Evolutionary conservation across 2,797 vertebrate species (phyloP), one percentile per base, ranked within the genome.

Genomic region (Acrocephalus scirpaceus): DNA sequence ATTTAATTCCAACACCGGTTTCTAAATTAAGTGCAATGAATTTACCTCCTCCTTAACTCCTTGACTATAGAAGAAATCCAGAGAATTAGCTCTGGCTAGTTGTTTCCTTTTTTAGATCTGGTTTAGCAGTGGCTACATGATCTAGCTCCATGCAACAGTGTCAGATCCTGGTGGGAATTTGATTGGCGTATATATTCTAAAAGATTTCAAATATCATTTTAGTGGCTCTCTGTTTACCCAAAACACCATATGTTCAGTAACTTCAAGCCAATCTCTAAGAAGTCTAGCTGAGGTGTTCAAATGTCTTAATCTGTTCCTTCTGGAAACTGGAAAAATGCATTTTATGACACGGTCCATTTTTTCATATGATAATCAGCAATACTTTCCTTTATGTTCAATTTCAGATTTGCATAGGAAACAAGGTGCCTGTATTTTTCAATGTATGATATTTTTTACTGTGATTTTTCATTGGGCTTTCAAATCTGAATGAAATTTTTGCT

Each of bases 171-270:
- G 66, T 42, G 62, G 73, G 92, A 92, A 91, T 88, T 40, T 92
- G 85, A 93, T 69, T 93, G 89, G 91, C 6, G 0, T 51, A 65
- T 74, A 90, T 58, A 84, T 69, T 88, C 66, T 50, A 34, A 86
- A 93, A 90, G 72, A 95, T 83, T 95, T 93, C 75, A 83, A 88
- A 72, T 92, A 92, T 67, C 76, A 88, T 95, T 82, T 84, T 72
- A 81, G 73, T 58, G 83, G 70, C 40, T 88, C 71, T 86, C 72
- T 90, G 58, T 90, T 97, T 95, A 94, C 45, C n/a, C 76, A 51
- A 94, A 96, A 86, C 82, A 90, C 75, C 30, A 3, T 86, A 90
- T 88, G 86, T 51, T 86, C 4, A 0, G 62, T 84, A 94, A 95
- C 85, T 91, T 92, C 85, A 70, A 89, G 87, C 78, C 84, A 93